Conservation (phyloP, 2,797 vertebrate genomes). For the Diplodus puntazzo region DNA sequence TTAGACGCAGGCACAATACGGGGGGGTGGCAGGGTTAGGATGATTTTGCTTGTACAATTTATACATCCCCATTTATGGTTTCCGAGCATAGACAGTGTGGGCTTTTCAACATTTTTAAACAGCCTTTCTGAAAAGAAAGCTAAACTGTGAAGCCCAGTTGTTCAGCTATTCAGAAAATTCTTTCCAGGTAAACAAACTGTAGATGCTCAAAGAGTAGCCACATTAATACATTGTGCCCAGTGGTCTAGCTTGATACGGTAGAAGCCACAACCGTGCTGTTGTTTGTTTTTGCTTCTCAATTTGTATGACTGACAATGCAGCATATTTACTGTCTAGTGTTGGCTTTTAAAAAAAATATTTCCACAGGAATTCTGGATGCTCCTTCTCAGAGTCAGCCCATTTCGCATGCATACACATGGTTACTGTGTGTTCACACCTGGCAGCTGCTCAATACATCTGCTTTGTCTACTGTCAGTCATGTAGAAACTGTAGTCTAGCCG, state of each 20-base stretch:
- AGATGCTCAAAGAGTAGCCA: slow-evolving; percentile 37
- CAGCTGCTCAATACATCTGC: slow-evolving; percentile 34
- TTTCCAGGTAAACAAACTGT: slow-evolving; percentile 50
- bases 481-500: neutral
- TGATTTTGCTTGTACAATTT: slow-evolving; percentile 46
- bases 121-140: slow-evolving; percentile 40
- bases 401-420: neutral
- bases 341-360: slow-evolving; percentile 5
- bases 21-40: neutral
- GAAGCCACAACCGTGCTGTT: slow-evolving; percentile 5
- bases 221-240: slow-evolving; percentile 8
- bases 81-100: slow-evolving; percentile 18
- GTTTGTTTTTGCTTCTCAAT: slow-evolving; percentile 35
- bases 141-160: slow-evolving; percentile 47
- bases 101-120: slow-evolving; percentile 51
- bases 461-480: slow-evolving; percentile 11
- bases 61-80: slow-evolving; percentile 38
- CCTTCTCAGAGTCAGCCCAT: neutral
- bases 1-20: slow-evolving; percentile 13
- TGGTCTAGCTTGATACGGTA: slow-evolving; percentile 12
- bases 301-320: slow-evolving; percentile 15
- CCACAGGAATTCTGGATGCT: neutral
- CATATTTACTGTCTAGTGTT: slow-evolving; percentile 37
- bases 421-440: slow-evolving; percentile 23
- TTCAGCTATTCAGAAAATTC: slow-evolving; percentile 52